phyloP scores from a whole-genome alignment of 2,113 vertebrate species.

The Struthio camelus region DNA sequence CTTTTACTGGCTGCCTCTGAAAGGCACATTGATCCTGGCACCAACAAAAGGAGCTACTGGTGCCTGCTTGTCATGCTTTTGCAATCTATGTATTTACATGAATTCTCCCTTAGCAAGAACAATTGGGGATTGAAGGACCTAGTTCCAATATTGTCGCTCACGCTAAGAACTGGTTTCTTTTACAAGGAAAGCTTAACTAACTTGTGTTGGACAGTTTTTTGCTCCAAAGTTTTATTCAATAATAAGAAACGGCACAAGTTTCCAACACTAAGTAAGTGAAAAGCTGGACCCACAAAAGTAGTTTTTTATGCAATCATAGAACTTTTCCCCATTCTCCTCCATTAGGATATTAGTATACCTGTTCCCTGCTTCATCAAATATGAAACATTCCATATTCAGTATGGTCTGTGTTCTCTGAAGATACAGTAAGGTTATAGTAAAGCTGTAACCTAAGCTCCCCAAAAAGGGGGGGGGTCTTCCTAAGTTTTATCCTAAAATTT shows the following conservation, averaged over 20 bases:
- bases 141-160: neutral
- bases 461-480: neutral
- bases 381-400: neutral
- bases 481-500: neutral
- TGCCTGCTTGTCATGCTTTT: neutral
- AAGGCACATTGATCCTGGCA: neutral
- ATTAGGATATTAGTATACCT: neutral
- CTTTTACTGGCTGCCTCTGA: neutral
- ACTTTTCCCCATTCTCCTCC: neutral
- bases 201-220: neutral
- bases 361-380: neutral
- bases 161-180: neutral
- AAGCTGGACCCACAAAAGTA: neutral
- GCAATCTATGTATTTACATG: neutral
- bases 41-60: neutral
- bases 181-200: neutral
- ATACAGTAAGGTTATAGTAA: neutral
- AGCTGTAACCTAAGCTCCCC: neutral
- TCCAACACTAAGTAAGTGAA: neutral
- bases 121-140: neutral
- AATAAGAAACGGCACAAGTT: neutral
- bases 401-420: neutral
- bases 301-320: neutral
- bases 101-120: neutral
- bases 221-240: neutral